Conservation (phyloP, 2,888 invertebrate genomes). For the Cerceris rybyensis region DNA sequence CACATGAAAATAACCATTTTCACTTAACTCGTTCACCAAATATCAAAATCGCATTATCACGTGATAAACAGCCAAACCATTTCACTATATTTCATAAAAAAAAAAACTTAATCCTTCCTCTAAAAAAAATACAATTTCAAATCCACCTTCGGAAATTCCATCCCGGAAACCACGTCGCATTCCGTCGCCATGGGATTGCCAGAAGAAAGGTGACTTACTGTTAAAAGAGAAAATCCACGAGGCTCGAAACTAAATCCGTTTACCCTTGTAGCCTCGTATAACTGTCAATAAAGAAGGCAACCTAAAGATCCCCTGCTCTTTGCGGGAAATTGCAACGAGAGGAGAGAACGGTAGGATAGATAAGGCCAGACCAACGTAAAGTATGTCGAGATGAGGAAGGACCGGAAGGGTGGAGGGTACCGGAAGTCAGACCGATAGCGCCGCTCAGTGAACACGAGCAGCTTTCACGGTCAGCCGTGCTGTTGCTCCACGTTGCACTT, state of each 20-base stretch:
- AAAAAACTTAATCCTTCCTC: too few relatives aligned
- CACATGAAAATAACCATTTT: too few relatives aligned
- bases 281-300: conserved; percentile 25
- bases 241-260: conserved; percentile 10
- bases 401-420: conserved; percentile 22
- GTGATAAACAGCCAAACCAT: too few relatives aligned
- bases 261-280: not conserved
- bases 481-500: not conserved
- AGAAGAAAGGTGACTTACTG: conserved; percentile 2
- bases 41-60: too few relatives aligned
- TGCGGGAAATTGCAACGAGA: conserved; percentile 5
- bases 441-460: not conserved
- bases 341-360: conserved; percentile 9
- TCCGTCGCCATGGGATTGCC: not conserved
- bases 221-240: not conserved
- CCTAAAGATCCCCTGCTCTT: not conserved
- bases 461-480: not conserved
- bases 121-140: too few relatives aligned
- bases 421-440: conserved; percentile 1
- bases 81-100: too few relatives aligned
- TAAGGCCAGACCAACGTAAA: conserved; percentile 31
- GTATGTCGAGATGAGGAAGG: conserved; percentile 20
- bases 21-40: too few relatives aligned
- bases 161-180: not conserved
- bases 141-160: not conserved